Conservation (phyloP, 2,113 vertebrate genomes). For the Prionailurus bengalensis region DNA sequence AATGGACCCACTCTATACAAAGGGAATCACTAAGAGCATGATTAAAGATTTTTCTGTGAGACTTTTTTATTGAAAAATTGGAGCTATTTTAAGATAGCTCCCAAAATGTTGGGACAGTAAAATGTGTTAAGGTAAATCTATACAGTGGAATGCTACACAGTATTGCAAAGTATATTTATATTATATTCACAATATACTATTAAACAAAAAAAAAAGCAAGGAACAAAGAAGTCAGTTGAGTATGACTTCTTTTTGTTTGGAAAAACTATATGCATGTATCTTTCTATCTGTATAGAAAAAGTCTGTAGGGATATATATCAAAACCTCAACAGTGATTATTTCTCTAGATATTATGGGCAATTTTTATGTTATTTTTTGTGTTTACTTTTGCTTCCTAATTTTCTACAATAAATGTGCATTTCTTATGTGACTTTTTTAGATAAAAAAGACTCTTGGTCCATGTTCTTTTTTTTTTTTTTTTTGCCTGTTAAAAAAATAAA, state of each 20-base stretch:
- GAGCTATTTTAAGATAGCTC: background rate
- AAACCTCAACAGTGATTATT: background rate
- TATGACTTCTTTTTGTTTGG: background rate
- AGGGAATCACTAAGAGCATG: background rate
- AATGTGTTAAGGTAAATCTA: background rate
- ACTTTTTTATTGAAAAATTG: slow-evolving; percentile 30
- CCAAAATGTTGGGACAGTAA: background rate
- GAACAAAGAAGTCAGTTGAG: background rate
- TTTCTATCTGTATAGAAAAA: background rate
- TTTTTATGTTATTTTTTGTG: background rate
- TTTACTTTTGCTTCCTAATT: background rate
- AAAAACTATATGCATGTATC: background rate
- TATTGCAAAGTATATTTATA: background rate
- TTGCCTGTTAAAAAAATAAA: slow-evolving; percentile 23
- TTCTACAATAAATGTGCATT: background rate
- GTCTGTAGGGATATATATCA: background rate
- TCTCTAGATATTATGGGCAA: background rate
- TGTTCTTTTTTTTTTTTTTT: background rate
- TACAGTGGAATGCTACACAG: background rate
- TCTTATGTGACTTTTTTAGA: background rate
- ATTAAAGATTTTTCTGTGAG: slow-evolving; percentile 33
- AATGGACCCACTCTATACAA: background rate
- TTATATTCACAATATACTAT: background rate
- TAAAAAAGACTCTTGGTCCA: background rate
- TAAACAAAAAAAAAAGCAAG: background rate